Conservation (phyloP, 2,797 vertebrate species). For the Diplodus puntazzo region DNA sequence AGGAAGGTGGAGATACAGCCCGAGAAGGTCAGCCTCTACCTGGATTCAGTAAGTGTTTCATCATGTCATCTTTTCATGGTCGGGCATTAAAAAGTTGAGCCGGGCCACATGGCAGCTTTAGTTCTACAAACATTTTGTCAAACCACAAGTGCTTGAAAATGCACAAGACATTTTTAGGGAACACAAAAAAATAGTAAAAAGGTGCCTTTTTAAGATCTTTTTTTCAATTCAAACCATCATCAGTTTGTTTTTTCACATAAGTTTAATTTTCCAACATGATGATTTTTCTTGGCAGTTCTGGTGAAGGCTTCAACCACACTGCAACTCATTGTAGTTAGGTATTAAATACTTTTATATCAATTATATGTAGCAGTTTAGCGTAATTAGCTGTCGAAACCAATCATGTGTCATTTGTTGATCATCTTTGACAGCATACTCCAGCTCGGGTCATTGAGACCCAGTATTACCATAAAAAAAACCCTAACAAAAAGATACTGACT, state of each 20-base stretch:
- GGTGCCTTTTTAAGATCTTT: neutral
- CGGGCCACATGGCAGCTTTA: neutral
- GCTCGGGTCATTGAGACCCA: neutral
- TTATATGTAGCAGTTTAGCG: neutral
- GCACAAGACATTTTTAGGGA: neutral
- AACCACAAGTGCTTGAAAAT: neutral
- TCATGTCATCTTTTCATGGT: neutral
- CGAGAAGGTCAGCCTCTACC: constrained; percentile 72
- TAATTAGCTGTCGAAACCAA: neutral
- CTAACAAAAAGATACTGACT: too few species aligned
- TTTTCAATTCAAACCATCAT: neutral
- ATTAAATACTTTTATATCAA: neutral
- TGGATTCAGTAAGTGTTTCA: constrained; percentile 73
- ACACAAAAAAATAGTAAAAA: neutral
- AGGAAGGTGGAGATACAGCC: constrained; percentile 61
- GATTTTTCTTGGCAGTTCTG: neutral
- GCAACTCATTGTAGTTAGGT: neutral
- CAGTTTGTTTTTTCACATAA: neutral
- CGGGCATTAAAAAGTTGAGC: neutral
- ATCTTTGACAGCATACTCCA: neutral
- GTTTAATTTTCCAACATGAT: neutral
- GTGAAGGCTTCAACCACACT: neutral
- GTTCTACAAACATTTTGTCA: neutral
- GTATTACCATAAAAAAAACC: too few species aligned
- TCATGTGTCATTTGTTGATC: neutral